phyloP scores from a whole-genome alignment of 2,888 invertebrate genomes.

The Rhagium mordax region DNA sequence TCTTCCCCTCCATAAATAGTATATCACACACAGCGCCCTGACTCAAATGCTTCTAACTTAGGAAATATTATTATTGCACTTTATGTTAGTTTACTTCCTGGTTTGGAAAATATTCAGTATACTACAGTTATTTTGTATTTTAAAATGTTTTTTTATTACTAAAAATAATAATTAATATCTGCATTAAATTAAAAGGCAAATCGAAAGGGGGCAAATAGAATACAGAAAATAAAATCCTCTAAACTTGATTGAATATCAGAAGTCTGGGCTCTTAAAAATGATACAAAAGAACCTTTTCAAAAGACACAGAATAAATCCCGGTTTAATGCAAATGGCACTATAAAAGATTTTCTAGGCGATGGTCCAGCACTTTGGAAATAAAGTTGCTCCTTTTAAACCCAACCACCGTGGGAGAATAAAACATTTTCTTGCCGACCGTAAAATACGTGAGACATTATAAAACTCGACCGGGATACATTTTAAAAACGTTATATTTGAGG shows the following conservation, averaged over 20 bases:
- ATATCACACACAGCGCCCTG: too few relatives aligned
- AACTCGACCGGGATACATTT: background rate
- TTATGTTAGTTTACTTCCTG: too few relatives aligned
- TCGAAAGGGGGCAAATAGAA: background rate
- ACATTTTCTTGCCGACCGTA: slow-evolving; percentile 12
- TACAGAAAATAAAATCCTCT: background rate
- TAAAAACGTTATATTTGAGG: background rate
- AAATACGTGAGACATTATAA: slow-evolving; percentile 24
- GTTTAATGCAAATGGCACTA: slow-evolving; percentile 33
- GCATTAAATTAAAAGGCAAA: background rate
- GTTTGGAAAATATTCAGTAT: too few relatives aligned
- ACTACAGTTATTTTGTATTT: too few relatives aligned
- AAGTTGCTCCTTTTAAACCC: slow-evolving; percentile 3
- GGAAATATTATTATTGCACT: too few relatives aligned
- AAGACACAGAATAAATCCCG: slow-evolving; percentile 14
- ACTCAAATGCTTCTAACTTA: too few relatives aligned
- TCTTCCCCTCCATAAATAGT: too few relatives aligned
- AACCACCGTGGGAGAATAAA: slow-evolving; percentile 1
- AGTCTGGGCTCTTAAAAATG: slow-evolving; percentile 4
- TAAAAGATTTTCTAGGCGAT: slow-evolving; percentile 27
- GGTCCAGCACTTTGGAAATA: slow-evolving; percentile 32
- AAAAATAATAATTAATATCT: too few relatives aligned
- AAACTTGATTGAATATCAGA: slow-evolving; percentile 6
- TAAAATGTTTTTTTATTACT: too few relatives aligned
- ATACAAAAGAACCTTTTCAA: slow-evolving; percentile 5